A percentile compares a stretch with the other conserved stretches of the same genome.
Conservation (phyloP, 2,797 vertebrate species). For the Chaetophractus vellerosus region DNA sequence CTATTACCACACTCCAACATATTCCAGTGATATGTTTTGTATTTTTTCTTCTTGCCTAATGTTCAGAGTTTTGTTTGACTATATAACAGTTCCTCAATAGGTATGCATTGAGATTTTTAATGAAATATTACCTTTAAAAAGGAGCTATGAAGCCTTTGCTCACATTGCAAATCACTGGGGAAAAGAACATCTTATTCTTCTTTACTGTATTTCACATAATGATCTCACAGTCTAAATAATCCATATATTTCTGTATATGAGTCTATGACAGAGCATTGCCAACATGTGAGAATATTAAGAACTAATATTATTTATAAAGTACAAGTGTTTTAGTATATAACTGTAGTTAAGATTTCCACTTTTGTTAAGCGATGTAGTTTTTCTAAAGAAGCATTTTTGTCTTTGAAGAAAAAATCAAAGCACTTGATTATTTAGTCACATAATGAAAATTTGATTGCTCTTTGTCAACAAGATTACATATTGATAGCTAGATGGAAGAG, state of each 20-base stretch:
- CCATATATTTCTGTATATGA: not conserved
- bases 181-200: not conserved
- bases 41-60: slow-evolving; percentile 2
- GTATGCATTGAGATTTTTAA: slow-evolving; percentile 29
- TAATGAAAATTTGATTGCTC: not conserved
- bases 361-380: slow-evolving; percentile 21
- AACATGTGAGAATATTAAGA: slow-evolving; percentile 30
- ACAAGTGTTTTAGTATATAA: not conserved
- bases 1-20: not conserved
- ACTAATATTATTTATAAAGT: slow-evolving; percentile 28
- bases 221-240: not conserved
- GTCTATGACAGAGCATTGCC: not conserved
- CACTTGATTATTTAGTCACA: not conserved
- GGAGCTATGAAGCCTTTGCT: not conserved
- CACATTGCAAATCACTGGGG: not conserved
- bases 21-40: not conserved
- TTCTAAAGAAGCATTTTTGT: slow-evolving; percentile 13
- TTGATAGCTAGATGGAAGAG: not conserved
- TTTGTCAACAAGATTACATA: slow-evolving; percentile 23
- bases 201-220: not conserved
- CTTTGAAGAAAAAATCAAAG: slow-evolving; percentile 39
- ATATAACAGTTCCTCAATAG: not conserved
- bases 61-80: not conserved
- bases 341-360: slow-evolving; percentile 48
- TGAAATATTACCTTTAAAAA: slow-evolving; percentile 24